Conservation (phyloP, 2,888 invertebrate genomes). For the Odontothrips loti region DNA sequence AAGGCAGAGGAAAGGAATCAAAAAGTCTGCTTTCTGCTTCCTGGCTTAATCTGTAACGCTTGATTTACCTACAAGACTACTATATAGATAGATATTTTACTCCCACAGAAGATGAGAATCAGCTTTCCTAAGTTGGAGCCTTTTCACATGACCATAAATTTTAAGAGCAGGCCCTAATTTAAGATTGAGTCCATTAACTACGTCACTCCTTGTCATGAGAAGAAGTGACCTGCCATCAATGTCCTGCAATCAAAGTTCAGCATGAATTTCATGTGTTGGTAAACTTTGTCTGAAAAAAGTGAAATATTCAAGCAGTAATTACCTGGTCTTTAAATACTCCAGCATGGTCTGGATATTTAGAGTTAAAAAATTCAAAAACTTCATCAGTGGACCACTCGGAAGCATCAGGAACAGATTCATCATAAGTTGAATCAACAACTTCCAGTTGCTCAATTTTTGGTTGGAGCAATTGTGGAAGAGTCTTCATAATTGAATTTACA, state of each 20-base stretch:
- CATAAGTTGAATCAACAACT: constrained; percentile 46
- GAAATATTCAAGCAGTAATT: constrained; percentile 36
- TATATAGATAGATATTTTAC: constrained; percentile 45
- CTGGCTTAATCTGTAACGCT: too few species aligned
- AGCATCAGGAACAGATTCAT: constrained; percentile 71
- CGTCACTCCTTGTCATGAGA: constrained; percentile 77
- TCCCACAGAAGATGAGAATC: constrained; percentile 70
- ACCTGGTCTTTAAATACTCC: constrained; percentile 78
- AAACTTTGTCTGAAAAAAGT: constrained; percentile 1
- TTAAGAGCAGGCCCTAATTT: constrained; percentile 85
- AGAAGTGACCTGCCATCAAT: constrained; percentile 86
- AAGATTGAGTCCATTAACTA: constrained; percentile 73
- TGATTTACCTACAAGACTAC: too few species aligned
- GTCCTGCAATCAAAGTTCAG: constrained; percentile 56
- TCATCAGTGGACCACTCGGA: constrained; percentile 77
- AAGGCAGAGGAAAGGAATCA: too few species aligned
- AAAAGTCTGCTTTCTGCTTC: too few species aligned
- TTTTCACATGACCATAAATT: constrained; percentile 74
- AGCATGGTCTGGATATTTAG: constrained; percentile 69
- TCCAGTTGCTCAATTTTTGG: constrained; percentile 13
- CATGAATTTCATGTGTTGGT: background rate
- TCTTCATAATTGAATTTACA: background rate
- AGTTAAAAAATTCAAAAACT: constrained; percentile 70
- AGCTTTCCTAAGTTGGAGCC: constrained; percentile 72
- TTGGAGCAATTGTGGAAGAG: background rate